Base-by-base conservation (phyloP, 2,113 vertebrate genomes). In the Procavia capensis region DNA sequence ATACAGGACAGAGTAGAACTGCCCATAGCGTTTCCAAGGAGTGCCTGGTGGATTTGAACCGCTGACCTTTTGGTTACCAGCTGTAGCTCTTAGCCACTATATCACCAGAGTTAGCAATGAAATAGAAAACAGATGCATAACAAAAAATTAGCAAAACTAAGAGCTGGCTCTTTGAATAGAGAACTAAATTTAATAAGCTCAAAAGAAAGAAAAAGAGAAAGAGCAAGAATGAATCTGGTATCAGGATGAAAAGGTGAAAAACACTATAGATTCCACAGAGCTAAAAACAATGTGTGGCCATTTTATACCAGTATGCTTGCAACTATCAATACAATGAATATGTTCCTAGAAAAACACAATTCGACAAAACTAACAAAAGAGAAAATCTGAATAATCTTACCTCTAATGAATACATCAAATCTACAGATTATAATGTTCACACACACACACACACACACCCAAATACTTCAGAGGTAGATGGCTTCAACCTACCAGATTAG, bases 401-500 rank as follows among this genome's bases (percentile, higher is more conserved):
- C 31, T 78, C 45, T 81, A 92, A 50, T 36, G 8, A 11, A 70
- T 41, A 92, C 63, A 36, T 82, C 25, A 85, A 45, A 61, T 68
- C 20, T 75, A 13, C 27, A 64, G 57, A 22, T 59, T 59, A 59
- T 59, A 84, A 83, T 76, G 29, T 36, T 80, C 68, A 20, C 13
- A 61, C 6, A 83, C 19, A 63, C 61, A 63, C 9, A 80, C 68
- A 20, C 13, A 61, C 6, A 83, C 19, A 63, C 61, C 54, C 9
- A 80, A 7, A 41, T 1, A 6, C 39, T 80, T 74, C 6, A 76
- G 39, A 41, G 2, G 9, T 85, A 47, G 43, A 24, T 41, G 0
- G 11, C 8, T 36, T 82, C 74, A 95, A 85, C 34, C 59, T 91
- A 29, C 64, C 39, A 93, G 27, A 76, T 61, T 86, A 90, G 76